Conservation (phyloP, 2,113 vertebrate species). For the Micromys minutus region DNA sequence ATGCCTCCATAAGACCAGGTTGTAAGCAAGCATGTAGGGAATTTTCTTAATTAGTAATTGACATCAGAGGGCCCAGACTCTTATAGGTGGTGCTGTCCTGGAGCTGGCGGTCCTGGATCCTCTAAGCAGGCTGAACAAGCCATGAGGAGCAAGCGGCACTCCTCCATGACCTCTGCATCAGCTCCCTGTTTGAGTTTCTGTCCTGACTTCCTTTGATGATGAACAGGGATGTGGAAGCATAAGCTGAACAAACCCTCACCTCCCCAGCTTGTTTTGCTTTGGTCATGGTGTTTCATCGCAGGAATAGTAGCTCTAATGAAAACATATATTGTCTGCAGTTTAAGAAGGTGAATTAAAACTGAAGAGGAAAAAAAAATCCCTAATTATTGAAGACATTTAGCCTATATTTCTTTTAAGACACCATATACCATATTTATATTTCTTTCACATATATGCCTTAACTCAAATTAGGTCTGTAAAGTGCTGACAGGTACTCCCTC, state of each 20-base stretch:
- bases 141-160: background rate
- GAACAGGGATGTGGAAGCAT: background rate
- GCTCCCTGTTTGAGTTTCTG: background rate
- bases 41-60: background rate
- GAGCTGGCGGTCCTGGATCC: too few species aligned
- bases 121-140: background rate
- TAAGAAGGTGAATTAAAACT: background rate
- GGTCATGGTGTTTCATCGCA: background rate
- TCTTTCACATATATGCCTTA: background rate
- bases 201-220: background rate
- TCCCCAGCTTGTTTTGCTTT: background rate
- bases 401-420: background rate
- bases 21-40: background rate
- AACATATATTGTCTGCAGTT: background rate
- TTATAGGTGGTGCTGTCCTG: background rate
- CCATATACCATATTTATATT: background rate
- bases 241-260: background rate
- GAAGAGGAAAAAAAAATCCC: background rate
- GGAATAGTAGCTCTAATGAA: background rate
- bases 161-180: background rate
- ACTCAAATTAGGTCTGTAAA: conserved; percentile 47
- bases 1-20: background rate
- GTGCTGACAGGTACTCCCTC: background rate
- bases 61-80: background rate
- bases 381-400: background rate